Percentiles rank a stretch among this genome's conserved stretches.
These are phyloP conservation scores for Diceros bicornis DNA, from an alignment of 2,797 vertebrate species.

Conservation along the genomic window DNA sequence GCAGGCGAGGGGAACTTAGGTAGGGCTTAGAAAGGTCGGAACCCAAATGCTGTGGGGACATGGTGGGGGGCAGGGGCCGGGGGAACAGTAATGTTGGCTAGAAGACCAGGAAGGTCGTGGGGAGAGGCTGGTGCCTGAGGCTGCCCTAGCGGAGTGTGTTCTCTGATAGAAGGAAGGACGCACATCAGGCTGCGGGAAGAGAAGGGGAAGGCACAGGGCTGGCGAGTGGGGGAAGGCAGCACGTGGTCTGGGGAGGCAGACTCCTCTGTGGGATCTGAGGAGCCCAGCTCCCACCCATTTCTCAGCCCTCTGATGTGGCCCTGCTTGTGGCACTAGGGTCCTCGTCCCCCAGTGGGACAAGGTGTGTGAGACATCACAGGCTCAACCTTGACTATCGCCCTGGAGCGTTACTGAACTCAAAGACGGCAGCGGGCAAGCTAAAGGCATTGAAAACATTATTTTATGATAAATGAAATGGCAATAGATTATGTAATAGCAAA, in stretches of 20 bases:
- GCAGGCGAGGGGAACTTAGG: rapidly evolving
- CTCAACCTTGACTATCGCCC: rapidly evolving
- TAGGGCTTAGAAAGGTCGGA: background rate
- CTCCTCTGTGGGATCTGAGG: background rate
- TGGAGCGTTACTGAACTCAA: background rate
- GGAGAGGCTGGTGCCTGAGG: background rate
- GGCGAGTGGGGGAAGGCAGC: rapidly evolving
- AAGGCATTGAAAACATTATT: rapidly evolving
- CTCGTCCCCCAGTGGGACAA: rapidly evolving
- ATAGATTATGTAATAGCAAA: rapidly evolving
- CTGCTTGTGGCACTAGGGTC: background rate
- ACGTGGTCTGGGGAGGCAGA: background rate
- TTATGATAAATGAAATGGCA: rapidly evolving
- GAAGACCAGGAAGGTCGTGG: background rate
- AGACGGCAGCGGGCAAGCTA: rapidly evolving
- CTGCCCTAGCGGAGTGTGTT: rapidly evolving
- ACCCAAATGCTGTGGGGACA: rapidly evolving
- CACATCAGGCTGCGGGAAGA: rapidly evolving
- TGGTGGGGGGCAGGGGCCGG: too few species aligned
- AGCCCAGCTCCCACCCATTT: background rate
- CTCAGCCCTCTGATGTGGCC: too few species aligned
- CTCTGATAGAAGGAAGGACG: background rate
- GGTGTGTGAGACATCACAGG: background rate
- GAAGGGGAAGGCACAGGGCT: rapidly evolving
- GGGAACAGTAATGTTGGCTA: background rate